A percentile compares a stretch with the other conserved stretches of the same genome.
These are phyloP conservation scores for Semaprochilodus insignis DNA, from an alignment of 2,797 vertebrate species.

Conservation along the genomic window DNA sequence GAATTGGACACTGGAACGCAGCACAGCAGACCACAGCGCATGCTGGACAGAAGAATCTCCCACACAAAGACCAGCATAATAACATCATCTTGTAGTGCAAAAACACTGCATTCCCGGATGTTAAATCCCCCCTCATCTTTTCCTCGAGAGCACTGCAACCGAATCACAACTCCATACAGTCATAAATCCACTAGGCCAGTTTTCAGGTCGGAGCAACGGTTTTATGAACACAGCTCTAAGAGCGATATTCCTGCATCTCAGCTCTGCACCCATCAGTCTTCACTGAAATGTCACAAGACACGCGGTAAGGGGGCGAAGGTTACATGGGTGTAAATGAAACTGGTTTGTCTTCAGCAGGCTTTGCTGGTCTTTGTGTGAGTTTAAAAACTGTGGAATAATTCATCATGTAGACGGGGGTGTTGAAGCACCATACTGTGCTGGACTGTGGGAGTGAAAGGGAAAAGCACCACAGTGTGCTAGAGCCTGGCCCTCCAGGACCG, in stretches of 20 bases:
- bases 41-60: background rate
- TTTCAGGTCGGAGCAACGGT: background rate
- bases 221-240: background rate
- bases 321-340: conserved; percentile 69
- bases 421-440: no score
- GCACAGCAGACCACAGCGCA: background rate
- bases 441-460: no score
- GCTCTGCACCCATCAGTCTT: background rate
- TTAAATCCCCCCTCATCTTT: background rate
- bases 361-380: no score
- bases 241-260: background rate
- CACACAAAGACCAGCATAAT: background rate
- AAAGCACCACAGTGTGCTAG: no score
- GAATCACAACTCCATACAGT: background rate
- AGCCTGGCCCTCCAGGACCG: no score
- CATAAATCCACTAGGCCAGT: background rate
- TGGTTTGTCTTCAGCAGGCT: no score
- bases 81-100: background rate
- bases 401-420: no score
- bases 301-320: conserved; percentile 55
- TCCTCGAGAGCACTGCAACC: background rate
- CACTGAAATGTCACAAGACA: background rate
- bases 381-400: no score
- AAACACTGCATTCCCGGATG: no score
- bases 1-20: background rate